Base-by-base conservation (phyloP, 2,113 vertebrate genomes). In the Aegotheles bennettii region DNA sequence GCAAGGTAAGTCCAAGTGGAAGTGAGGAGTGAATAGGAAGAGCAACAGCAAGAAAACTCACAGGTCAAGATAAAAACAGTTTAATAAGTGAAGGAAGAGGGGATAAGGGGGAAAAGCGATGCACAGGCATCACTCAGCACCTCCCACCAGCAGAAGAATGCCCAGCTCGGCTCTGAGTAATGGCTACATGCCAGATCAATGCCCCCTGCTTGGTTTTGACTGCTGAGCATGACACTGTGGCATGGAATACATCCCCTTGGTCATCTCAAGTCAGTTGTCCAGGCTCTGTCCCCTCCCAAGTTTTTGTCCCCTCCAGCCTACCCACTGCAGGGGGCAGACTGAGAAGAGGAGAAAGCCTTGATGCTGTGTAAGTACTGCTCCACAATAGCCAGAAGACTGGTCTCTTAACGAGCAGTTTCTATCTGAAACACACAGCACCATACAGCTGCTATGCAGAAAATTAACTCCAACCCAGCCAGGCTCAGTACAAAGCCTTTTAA, bases 81-180 rank as follows among this genome's bases (percentile, higher is more conserved):
- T 80, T 53, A 73, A 4, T 21, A 81, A 45, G 38, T 7, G 11
- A 84, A 47, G 31, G n/a, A 25, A 90, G 69, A 60, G 17, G 6
- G 4, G 3, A 7, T 9, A 45, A 60, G 29, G 0, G 2, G 10
- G 4, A n/a, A 25, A 76, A 74, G 38, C 7, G 5, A 65, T 33
- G 51, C 68, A 26, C 42, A 68, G 47, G 53, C 80, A 92, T 33
- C 59, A 59, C 54, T 80, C 64, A 70, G 56, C 47, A 82, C 47
- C 33, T 87, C 43, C 86, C 35, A 42, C 36, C 84, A 54, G 36
- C 29, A 74, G 23, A 48, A 36, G 33, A 24, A 68, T 54, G 19
- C 24, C 53, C 70, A 57, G 26, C 16, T 54, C 67, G 17, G 33
- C 33, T 61, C 59, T 2, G 4, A 53, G 40, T 31, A 71, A 50